Conservation (phyloP, 1,140 invertebrate species). For the Drosophila guanche region DNA sequence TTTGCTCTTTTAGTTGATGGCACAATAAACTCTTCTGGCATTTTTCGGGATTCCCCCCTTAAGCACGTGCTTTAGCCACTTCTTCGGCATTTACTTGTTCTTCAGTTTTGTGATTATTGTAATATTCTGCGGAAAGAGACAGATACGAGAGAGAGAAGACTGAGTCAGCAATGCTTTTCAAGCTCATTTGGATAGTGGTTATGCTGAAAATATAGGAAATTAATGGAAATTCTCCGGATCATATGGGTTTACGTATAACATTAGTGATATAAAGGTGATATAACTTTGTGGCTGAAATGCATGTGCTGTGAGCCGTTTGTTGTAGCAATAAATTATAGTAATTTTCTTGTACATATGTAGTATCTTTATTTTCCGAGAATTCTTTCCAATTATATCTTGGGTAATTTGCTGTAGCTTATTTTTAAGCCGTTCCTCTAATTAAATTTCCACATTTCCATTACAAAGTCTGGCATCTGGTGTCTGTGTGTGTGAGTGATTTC, state of each 20-base stretch:
- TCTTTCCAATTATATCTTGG: too few relatives aligned
- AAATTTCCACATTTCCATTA: slow-evolving; percentile 26
- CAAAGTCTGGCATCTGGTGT: neutral
- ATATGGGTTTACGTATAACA: neutral
- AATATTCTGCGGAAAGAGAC: slow-evolving; percentile 24
- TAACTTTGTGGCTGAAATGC: too few relatives aligned
- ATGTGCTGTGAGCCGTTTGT: too few relatives aligned
- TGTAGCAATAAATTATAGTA: too few relatives aligned
- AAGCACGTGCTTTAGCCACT: slow-evolving; percentile 64
- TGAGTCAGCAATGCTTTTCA: slow-evolving; percentile 40
- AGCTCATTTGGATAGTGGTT: slow-evolving; percentile 46
- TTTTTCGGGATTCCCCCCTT: slow-evolving; percentile 40
- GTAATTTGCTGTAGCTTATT: slow-evolving; percentile 4
- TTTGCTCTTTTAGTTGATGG: slow-evolving; percentile 81
- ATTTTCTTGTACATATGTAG: too few relatives aligned
- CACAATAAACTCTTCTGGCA: slow-evolving; percentile 79
- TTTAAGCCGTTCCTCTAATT: slow-evolving; percentile 8
- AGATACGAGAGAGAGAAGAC: slow-evolving; percentile 4
- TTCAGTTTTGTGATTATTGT: slow-evolving; percentile 38
- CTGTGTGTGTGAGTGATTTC: slow-evolving; percentile 8
- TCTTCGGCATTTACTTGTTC: slow-evolving; percentile 6
- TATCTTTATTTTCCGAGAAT: too few relatives aligned
- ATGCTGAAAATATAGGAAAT: neutral
- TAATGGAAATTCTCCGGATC: neutral
- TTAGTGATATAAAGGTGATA: too few relatives aligned